Evolutionary conservation across 1,140 invertebrate species (phyloP), one percentile per base, ranked within the genome.

Genomic region (Panagrolaimus sp.): DNA sequence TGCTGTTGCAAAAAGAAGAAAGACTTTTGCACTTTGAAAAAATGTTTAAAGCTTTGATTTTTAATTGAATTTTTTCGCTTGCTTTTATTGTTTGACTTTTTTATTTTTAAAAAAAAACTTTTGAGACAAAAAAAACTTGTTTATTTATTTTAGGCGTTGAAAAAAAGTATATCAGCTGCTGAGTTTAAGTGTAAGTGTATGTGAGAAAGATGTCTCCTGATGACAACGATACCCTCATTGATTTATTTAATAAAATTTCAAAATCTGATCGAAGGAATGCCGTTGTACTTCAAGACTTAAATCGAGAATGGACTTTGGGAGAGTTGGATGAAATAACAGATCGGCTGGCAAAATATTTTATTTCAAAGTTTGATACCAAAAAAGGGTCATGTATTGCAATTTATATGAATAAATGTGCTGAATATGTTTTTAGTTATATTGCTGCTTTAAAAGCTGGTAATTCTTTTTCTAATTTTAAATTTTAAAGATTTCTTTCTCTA

Each of bases 401-500:
- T 63, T 80, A 74, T 53, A 80, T 78, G 78, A 67, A 70, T 25
- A 78, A 79, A 63, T 67, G 62, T 27, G 61, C 73, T 0, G 72
- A 78, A 47, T 79, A 77, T 45, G 76, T 76, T 11, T 69, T 75
- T n/a, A 72, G 83, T 27, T 86, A 87, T 66, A 85, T 87, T 68
- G 84, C 84, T 14, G 85, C 85, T 46, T 76, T 87, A 4, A 86
- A 86, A 82, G 84, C 86, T 38, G 84, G 84, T 84, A 65, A 63
- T 42, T 69, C 13, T 14, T 0, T n/a, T 47, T 47, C 11, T 25
- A n/a, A n/a, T n/a, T n/a, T n/a, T n/a, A n/a, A n/a, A n/a, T n/a
- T n/a, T n/a, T n/a, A n/a, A n/a, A n/a, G n/a, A n/a, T n/a, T n/a
- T n/a, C n/a, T n/a, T n/a, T n/a, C n/a, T n/a, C n/a, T n/a, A n/a